Evolutionary conservation across 1,140 invertebrate species (phyloP).

Genomic region (Prorops nasuta): DNA sequence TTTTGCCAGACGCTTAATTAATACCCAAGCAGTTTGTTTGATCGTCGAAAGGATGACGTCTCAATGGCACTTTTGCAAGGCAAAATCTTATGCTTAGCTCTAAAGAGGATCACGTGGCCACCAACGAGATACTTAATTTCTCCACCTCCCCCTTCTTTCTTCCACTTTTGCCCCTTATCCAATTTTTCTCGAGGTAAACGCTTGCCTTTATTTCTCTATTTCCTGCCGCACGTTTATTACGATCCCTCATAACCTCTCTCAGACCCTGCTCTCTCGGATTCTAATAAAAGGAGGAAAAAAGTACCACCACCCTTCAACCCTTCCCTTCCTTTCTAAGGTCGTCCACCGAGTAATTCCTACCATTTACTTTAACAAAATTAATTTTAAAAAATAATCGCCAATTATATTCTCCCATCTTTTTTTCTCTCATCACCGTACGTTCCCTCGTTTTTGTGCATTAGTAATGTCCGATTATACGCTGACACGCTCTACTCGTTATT

Average conservation of each 20-base stretch:
- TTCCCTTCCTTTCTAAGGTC: not conserved
- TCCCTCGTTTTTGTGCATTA: too few species aligned
- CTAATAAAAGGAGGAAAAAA: too few species aligned
- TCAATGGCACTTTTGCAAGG: not conserved
- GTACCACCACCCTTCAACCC: not conserved
- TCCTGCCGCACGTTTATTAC: not conserved
- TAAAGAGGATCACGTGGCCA: not conserved
- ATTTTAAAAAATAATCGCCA: not conserved
- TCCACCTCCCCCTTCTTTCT: not conserved
- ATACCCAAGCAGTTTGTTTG: not conserved
- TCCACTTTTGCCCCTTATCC: not conserved
- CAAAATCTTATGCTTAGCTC: not conserved
- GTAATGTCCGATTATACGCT: too few species aligned
- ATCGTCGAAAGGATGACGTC: not conserved
- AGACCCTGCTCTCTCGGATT: not conserved
- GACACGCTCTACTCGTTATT: too few species aligned
- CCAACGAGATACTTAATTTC: too few species aligned
- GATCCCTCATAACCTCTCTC: not conserved
- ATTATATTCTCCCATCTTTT: too few species aligned
- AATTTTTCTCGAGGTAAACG: not conserved
- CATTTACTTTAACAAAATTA: not conserved
- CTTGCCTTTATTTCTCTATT: not conserved
- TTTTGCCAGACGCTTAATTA: not conserved
- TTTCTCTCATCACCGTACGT: too few species aligned
- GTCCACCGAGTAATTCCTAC: not conserved